phyloP scores from a whole-genome alignment of 2,113 vertebrate genomes.

The Formicarius rufipectus region DNA sequence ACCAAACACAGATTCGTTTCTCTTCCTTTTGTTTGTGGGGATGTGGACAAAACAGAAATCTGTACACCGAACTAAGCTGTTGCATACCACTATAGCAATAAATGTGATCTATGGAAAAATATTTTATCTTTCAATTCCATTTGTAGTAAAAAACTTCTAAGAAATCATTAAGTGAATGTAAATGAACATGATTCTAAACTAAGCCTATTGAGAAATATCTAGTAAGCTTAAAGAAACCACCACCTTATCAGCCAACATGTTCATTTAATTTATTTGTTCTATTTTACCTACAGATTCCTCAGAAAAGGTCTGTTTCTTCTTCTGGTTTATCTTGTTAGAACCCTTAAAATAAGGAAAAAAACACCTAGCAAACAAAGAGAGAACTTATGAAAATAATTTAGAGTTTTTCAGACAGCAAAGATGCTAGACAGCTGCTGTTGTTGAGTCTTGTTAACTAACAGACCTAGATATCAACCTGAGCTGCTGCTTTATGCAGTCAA shows the following conservation, averaged over 20 bases:
- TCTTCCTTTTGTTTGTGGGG: not conserved
- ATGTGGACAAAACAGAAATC: not conserved
- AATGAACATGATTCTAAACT: not conserved
- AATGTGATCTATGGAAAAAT: not conserved
- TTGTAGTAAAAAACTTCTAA: not conserved
- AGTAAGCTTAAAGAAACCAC: not conserved
- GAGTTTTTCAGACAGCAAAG: not conserved
- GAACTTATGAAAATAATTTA: not conserved
- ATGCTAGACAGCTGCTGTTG: not conserved
- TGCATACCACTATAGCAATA: not conserved
- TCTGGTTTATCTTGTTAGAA: not conserved
- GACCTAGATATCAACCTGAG: not conserved
- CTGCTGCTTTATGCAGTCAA: not conserved
- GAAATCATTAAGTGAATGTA: not conserved
- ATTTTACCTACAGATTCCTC: not conserved
- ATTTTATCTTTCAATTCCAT: not conserved
- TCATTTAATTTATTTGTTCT: not conserved
- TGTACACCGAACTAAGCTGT: not conserved
- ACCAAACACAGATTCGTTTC: fast-evolving
- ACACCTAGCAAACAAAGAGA: not conserved
- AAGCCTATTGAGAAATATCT: not conserved
- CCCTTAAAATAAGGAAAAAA: not conserved
- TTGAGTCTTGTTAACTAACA: not conserved
- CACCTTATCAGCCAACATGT: not conserved
- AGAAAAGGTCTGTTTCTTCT: not conserved